Percentiles rank a stretch among this genome's conserved stretches.
Conservation (phyloP, 2,888 invertebrate genomes). For the Blastobasis adustella region DNA sequence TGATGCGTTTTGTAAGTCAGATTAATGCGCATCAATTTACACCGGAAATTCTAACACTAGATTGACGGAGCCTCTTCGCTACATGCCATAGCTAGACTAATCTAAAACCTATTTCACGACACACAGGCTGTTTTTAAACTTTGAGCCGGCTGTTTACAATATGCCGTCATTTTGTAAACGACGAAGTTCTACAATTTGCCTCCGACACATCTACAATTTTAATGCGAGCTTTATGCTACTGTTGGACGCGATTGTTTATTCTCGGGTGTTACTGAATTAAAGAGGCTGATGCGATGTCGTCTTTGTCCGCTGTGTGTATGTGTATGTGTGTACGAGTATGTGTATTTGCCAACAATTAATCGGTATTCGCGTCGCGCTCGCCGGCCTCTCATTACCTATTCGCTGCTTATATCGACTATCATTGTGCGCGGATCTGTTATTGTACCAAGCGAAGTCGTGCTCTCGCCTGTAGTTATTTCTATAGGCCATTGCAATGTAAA, state of each 20-base stretch:
- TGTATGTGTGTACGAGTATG: slow-evolving; percentile 17
- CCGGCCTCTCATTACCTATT: slow-evolving; percentile 52
- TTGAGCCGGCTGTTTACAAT: too few relatives aligned
- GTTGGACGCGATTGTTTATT: slow-evolving; percentile 11
- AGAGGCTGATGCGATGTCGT: slow-evolving; percentile 29
- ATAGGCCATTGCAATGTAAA: slow-evolving; percentile 34
- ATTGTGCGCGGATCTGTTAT: slow-evolving; percentile 45
- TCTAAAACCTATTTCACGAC: too few relatives aligned
- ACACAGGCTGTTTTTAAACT: too few relatives aligned
- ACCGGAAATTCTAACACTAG: too few relatives aligned
- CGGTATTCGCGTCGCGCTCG: slow-evolving; percentile 51
- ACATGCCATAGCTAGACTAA: too few relatives aligned
- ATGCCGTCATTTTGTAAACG: too few relatives aligned
- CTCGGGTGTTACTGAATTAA: slow-evolving; percentile 32
- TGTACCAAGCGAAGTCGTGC: slow-evolving; percentile 30
- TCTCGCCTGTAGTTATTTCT: slow-evolving; percentile 30
- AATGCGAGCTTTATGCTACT: too few relatives aligned
- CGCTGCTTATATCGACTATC: slow-evolving; percentile 46
- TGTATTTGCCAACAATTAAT: slow-evolving; percentile 55
- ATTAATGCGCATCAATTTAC: too few relatives aligned
- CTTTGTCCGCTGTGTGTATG: slow-evolving; percentile 37
- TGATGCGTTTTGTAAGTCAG: too few relatives aligned
- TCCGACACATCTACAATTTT: too few relatives aligned
- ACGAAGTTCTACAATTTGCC: too few relatives aligned
- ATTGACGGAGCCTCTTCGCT: too few relatives aligned